Percentiles rank a stretch among this genome's conserved stretches.
phyloP scores from a whole-genome alignment of 2,797 vertebrate species.

The Notolepis coatsorum region DNA sequence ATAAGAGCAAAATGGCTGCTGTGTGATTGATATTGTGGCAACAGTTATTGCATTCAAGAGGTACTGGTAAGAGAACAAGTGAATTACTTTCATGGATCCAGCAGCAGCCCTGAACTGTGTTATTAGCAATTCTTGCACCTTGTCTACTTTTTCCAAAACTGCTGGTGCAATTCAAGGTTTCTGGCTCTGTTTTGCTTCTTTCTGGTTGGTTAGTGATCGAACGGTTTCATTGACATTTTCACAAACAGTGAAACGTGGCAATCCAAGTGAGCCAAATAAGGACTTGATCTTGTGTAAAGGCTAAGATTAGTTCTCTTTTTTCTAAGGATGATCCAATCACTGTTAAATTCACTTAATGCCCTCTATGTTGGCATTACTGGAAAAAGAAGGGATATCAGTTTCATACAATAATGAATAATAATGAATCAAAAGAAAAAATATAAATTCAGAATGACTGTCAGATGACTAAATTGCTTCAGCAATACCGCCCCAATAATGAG shows the following conservation, averaged over 20 bases:
- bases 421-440: slow-evolving; percentile 23
- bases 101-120: slow-evolving; percentile 12
- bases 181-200: slow-evolving; percentile 8
- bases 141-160: too few species aligned
- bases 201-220: background rate
- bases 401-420: slow-evolving; percentile 16
- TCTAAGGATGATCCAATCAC: slow-evolving; percentile 10
- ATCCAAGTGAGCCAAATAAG: background rate
- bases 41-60: slow-evolving; percentile 23
- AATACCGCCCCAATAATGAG: slow-evolving; percentile 33
- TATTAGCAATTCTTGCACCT: too few species aligned
- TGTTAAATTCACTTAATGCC: background rate
- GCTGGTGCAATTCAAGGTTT: too few species aligned
- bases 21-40: background rate
- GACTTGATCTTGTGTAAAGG: background rate
- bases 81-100: slow-evolving; percentile 48
- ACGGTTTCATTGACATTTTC: background rate
- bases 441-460: slow-evolving; percentile 13
- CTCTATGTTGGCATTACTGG: background rate
- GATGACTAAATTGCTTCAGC: slow-evolving; percentile 21
- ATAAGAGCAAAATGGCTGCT: slow-evolving; percentile 12
- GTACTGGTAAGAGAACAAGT: slow-evolving; percentile 17
- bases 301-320: background rate
- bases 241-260: background rate
- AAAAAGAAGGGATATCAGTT: background rate